Base-by-base conservation (phyloP, 2,113 vertebrate species). In the Sula dactylatra region DNA sequence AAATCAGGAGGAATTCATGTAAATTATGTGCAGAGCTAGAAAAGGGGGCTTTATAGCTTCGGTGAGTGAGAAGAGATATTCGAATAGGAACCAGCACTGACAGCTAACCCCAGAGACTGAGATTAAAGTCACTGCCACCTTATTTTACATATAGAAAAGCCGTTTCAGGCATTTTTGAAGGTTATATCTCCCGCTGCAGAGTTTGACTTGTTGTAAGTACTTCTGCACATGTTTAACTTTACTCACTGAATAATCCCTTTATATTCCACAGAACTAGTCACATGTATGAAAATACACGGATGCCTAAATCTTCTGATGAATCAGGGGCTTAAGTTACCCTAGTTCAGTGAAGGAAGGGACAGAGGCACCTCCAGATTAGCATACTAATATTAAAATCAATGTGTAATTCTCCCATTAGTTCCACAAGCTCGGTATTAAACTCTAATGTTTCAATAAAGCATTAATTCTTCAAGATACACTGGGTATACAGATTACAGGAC, bases 61-160 rank as follows among this genome's bases (percentile, higher is more conserved):
- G 72, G 31, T 38, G 59, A 91, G 47, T 54, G 38, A 91, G 82
- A 93, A 91, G 58, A 82, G 54, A 85, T 36, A 88, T 78, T 78
- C 4, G 5, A 92, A 73, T 27, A 45, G n/a, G 78, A 80, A 82
- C 34, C 36, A 82, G 82, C 22, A 66, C 47, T 91, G 80, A 82
- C 56, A 84, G 67, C 59, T 77, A 94, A 34, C 70, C 34, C 73
- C 16, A 2, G 74, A 92, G 82, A 88, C 47, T 32, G 58, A 90
- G 78, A 96, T 88, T 77, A 58, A 95, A 96, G 72, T 70, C 86
- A 66, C 88, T 52, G 66, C 24, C 52, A 74, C 34, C 69, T 79
- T 74, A 61, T 67, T 94, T 94, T 71, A 89, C 61, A 61, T 42
- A 92, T 6, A 47, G 90, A 94, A 90, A 92, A 95, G 66, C 66